Conservation (phyloP, 2,888 invertebrate species). For the Autographa gamma region DNA sequence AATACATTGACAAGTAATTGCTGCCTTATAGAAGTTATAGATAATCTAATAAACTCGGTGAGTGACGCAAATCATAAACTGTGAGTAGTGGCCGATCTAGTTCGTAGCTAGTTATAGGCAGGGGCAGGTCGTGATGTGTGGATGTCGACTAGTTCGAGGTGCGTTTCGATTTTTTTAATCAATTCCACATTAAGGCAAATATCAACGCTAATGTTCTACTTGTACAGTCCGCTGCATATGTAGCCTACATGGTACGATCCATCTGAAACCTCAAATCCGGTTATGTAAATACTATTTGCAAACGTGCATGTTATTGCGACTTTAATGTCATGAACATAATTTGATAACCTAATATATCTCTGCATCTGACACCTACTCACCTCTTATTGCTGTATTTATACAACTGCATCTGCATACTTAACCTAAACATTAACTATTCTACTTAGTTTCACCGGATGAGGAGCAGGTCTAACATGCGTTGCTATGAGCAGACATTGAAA, state of each 20-base stretch:
- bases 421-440: slow-evolving; percentile 34
- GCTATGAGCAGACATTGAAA: too few species aligned
- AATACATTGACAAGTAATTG: slow-evolving; percentile 47
- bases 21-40: slow-evolving; percentile 42
- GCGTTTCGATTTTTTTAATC: slow-evolving; percentile 30
- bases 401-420: slow-evolving; percentile 20
- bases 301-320: background rate
- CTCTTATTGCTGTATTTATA: background rate
- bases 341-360: background rate
- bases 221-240: slow-evolving; percentile 1
- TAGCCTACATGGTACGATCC: background rate
- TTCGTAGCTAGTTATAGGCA: slow-evolving; percentile 49
- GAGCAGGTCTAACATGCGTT: slow-evolving; percentile 34
- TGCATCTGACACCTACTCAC: background rate
- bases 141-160: slow-evolving; percentile 34
- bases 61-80: slow-evolving; percentile 55
- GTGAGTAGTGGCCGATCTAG: slow-evolving; percentile 43
- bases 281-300: background rate
- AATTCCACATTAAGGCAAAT: slow-evolving; percentile 24
- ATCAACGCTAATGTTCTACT: slow-evolving; percentile 28
- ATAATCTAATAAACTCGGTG: slow-evolving; percentile 55
- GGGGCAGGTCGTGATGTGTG: slow-evolving; percentile 37
- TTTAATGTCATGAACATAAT: background rate
- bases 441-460: slow-evolving; percentile 52
- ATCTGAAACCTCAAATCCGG: background rate